Evolutionary conservation across 2,888 invertebrate species (phyloP).

Genomic region (Tetragonula carbonaria): DNA sequence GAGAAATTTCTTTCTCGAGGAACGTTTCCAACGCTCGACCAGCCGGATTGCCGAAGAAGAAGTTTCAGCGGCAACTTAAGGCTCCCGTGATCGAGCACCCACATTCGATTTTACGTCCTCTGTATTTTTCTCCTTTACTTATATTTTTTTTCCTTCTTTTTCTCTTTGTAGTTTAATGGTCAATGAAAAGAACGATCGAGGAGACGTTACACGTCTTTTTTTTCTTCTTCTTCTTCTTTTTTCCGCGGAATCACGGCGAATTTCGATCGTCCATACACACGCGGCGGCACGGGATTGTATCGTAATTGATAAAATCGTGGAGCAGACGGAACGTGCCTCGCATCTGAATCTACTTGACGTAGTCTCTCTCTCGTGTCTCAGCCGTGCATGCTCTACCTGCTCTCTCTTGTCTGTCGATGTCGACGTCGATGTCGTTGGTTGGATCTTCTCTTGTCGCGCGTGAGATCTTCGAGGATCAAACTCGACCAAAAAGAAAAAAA

Average conservation of each 20-base stretch:
- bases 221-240: too few relatives aligned
- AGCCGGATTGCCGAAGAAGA: constrained; percentile 30
- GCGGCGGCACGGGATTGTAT: background rate
- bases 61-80: constrained; percentile 42
- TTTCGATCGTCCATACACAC: background rate
- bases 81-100: background rate
- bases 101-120: background rate
- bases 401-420: constrained; percentile 75
- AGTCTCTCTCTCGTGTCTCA: constrained; percentile 69
- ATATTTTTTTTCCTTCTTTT: background rate
- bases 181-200: background rate
- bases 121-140: background rate
- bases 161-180: background rate
- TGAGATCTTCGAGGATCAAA: constrained; percentile 75
- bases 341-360: constrained; percentile 40
- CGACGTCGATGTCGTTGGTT: constrained; percentile 73
- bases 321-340: constrained; percentile 28
- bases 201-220: background rate
- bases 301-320: background rate
- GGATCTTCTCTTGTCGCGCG: constrained; percentile 52
- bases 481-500: constrained; percentile 55
- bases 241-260: background rate
- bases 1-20: constrained; percentile 62
- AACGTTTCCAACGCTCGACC: constrained; percentile 25
- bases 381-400: constrained; percentile 72